Evolutionary conservation across 2,888 invertebrate genomes (phyloP), one percentile per base, ranked within the genome.

Genomic region (Chouioia cunea): DNA sequence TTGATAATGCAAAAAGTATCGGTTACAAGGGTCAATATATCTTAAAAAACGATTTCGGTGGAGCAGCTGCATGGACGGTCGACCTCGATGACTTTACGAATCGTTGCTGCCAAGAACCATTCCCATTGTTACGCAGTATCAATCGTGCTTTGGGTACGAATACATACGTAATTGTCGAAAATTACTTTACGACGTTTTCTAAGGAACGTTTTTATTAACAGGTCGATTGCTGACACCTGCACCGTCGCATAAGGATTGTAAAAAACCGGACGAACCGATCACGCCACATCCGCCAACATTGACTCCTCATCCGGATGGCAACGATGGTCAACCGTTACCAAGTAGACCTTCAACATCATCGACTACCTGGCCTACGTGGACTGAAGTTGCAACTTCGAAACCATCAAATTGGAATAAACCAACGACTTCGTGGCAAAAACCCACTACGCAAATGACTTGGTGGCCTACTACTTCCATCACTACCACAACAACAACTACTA

Each of bases 61-160:
- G 96, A 4, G 91, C 93, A 10, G 92, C 93, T 54, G 93, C 94
- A 0, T 96, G 95, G 95, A 95, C 96, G 0, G 89, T 95, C 2
- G 96, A 96, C 82, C 83, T 96, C 77, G 96, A 96, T 77, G 96
- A 97, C 83, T 96, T 94, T 82, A 90, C 89, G 75, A 96, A 96
- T 85, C 89, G 90, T 0, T 97, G 96, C 83, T 96, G 96, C 81
- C 87, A 87, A 4, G 95, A 94, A 80, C 87, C 93, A 0, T 95
- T 91, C 76, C 94, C 96, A 0, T 85, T 96, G 53, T 86, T 96
- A 14, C 90, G 91, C 52, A 91, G 93, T 0, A 90, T 96, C 2
- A 94, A 94, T 73, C 88, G 92, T 18, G 95, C 92, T 0, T 86
- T 97, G 23, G 93, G 93, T 43, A 87, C 20, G 54, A 48, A 16